A percentile compares a stretch with the other conserved stretches of the same genome.
Conservation (phyloP, 2,888 invertebrate species). For the Drosophila longiperda region DNA sequence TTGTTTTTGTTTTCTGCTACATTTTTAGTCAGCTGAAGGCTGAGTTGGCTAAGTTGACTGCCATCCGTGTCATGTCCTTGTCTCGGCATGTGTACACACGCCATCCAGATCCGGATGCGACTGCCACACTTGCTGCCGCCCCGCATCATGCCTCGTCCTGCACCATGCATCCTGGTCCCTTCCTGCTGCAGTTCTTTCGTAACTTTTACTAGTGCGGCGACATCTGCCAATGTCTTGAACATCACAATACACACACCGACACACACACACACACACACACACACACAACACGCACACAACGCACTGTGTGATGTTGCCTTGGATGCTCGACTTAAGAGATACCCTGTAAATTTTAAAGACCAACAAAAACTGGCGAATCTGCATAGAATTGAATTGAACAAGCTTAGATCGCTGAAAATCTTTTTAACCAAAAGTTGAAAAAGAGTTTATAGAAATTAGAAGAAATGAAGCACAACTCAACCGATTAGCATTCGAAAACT, state of each 20-base stretch:
- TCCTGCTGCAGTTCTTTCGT: conserved; percentile 34
- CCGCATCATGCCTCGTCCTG: background rate
- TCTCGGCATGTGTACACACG: conserved; percentile 69
- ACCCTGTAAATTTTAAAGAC: background rate
- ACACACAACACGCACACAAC: background rate
- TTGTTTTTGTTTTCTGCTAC: conserved; percentile 22
- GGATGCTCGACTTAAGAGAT: background rate
- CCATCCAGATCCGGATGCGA: conserved; percentile 49
- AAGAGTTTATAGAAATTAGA: background rate
- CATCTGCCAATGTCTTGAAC: conserved; percentile 79
- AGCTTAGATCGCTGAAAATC: no score
- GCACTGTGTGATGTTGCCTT: background rate
- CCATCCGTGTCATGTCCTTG: conserved; percentile 70
- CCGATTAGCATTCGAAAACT: no score
- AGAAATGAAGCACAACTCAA: no score
- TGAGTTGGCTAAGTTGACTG: conserved; percentile 56
- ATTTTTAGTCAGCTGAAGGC: conserved; percentile 43
- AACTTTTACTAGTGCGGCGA: conserved; percentile 77
- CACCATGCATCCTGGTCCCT: background rate
- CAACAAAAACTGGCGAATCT: background rate
- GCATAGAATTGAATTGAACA: background rate
- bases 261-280: conserved; percentile 4
- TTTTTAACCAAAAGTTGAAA: no score
- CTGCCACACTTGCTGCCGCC: conserved; percentile 4
- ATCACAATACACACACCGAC: conserved; percentile 65